Evolutionary conservation across 2,888 invertebrate genomes (phyloP), one percentile per base, ranked within the genome.

Genomic region (Pterobdella sp.): DNA sequence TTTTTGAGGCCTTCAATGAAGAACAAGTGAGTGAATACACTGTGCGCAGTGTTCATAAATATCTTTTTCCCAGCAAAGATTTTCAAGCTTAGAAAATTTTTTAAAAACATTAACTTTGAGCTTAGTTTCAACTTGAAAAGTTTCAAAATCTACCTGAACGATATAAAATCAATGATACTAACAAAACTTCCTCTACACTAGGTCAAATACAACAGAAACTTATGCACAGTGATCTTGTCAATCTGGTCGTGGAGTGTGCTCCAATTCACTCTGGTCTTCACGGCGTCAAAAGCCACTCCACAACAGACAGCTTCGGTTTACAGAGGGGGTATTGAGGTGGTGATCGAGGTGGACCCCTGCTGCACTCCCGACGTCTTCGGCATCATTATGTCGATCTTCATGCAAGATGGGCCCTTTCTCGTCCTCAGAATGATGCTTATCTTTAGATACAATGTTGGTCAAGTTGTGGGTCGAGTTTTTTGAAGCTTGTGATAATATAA

Each of bases 241-340:
- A 93, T 94, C 78, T 94, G 94, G 94, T 85, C 93, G 4, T 91
- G 94, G 90, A 92, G 92, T 63, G 86, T 95, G 60, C 87, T 94
- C 85, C 94, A 95, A 85, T 95, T 95, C 83, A 93, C 94, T 0
- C 90, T 95, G 66, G 94, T 95, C 0, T 86, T 95, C 42, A 94
- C 94, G 0, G 93, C 94, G 0, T 92, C 93, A 31, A 78, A 77
- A 74, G 81, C 81, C 3, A 74, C 82, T 22, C 79, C 81, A 75
- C 82, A 82, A 73, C 81, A 81, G 71, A 81, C 80, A 68, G 79
- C 81, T 1, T 81, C 82, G 0, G 74, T 80, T 3, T 36, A 72
- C 18, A 31, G 60, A n/a, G 31, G 65, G 42, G 34, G 42, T 65
- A 60, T 60, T 34, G 67, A 65, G 52, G 37, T 35, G 29, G 31